These are phyloP conservation scores for Drosophila burlai DNA, from an alignment of 1,140 invertebrate genomes.

Conservation along the genomic window DNA sequence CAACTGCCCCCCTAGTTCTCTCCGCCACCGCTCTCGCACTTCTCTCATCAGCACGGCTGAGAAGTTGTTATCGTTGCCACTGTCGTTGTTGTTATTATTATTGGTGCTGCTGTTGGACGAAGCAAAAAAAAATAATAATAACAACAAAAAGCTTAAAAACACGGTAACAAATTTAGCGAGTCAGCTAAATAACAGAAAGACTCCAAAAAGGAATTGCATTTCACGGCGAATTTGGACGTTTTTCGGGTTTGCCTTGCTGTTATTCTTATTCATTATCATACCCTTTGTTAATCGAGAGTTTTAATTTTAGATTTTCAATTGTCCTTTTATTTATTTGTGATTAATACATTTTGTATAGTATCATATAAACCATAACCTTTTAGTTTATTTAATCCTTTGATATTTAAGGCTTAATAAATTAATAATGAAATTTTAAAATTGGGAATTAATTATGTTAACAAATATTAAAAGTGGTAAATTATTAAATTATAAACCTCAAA, in stretches of 20 bases:
- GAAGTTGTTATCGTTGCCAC: slow-evolving; percentile 81
- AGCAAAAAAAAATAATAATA: slow-evolving; percentile 57
- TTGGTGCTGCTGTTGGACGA: slow-evolving; percentile 50
- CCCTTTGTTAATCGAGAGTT: slow-evolving; percentile 1
- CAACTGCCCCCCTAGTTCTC: slow-evolving; percentile 7
- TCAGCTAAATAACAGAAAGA: slow-evolving; percentile 71
- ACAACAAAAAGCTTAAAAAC: slow-evolving; percentile 64
- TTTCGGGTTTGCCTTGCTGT: slow-evolving; percentile 40
- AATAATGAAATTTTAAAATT: no score
- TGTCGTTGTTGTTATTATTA: slow-evolving; percentile 36
- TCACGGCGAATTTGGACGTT: slow-evolving; percentile 73
- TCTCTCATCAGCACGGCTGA: slow-evolving; percentile 55
- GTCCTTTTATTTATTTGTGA: background rate
- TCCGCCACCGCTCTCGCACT: slow-evolving; percentile 17
- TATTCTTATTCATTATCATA: slow-evolving; percentile 28
- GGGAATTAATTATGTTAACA: no score
- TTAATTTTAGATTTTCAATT: background rate
- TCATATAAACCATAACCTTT: no score
- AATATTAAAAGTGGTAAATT: no score
- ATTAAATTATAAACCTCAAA: no score
- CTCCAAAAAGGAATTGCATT: slow-evolving; percentile 81
- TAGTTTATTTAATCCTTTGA: background rate
- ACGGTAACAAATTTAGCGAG: slow-evolving; percentile 77
- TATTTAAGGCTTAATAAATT: no score
- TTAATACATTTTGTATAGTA: no score